phyloP scores from a whole-genome alignment of 1,140 invertebrate genomes.

The Laodelphax striatellus region DNA sequence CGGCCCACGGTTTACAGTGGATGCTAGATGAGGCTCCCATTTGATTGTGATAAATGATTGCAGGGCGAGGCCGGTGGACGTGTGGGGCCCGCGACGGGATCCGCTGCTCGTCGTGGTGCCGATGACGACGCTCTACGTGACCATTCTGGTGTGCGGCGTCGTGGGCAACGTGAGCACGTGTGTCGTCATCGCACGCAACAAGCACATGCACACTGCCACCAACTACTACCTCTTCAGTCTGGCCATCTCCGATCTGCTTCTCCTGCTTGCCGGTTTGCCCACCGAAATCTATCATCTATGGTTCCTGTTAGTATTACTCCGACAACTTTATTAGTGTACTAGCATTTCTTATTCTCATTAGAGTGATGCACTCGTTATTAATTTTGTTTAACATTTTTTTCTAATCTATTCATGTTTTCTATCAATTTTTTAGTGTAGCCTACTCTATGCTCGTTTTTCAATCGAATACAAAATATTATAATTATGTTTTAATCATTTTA shows the following conservation, averaged over 20 bases:
- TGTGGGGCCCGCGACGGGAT: conserved; percentile 36
- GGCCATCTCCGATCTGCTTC: conserved; percentile 74
- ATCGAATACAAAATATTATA: too few species aligned
- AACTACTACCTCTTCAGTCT: conserved; percentile 82
- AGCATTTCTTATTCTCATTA: neutral
- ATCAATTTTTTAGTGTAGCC: too few species aligned
- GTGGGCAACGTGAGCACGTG: conserved; percentile 78
- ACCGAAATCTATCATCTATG: conserved; percentile 71
- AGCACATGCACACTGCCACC: conserved; percentile 68
- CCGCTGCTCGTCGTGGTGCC: conserved; percentile 43
- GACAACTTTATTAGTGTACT: neutral
- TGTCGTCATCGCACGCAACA: conserved; percentile 69
- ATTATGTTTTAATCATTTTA: too few species aligned
- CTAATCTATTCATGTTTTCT: too few species aligned
- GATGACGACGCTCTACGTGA: conserved; percentile 52
- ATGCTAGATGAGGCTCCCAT: too few species aligned
- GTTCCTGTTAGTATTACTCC: conserved; percentile 57
- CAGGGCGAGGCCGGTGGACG: neutral
- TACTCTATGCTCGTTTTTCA: too few species aligned
- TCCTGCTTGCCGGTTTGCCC: conserved; percentile 60
- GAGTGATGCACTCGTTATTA: too few species aligned
- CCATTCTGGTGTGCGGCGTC: conserved; percentile 70
- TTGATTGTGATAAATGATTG: too few species aligned
- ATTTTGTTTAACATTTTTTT: too few species aligned
- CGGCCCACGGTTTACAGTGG: too few species aligned